Percentiles rank a stretch among this genome's conserved stretches.
Evolutionary conservation across 2,888 invertebrate species (phyloP).

Genomic region (Cryptus viduatorius): DNA sequence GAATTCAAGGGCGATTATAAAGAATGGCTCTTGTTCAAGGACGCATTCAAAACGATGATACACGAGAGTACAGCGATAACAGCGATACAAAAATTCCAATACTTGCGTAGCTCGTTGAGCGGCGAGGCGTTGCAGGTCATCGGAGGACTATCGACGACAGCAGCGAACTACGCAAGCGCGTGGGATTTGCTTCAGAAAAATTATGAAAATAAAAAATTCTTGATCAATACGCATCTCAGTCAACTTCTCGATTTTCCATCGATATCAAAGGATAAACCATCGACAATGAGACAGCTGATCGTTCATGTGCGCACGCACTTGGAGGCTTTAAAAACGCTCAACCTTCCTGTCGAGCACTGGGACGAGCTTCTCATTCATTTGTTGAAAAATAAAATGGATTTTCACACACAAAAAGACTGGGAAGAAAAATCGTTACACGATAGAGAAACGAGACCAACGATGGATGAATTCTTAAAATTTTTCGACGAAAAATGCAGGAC

Average conservation of each 20-base stretch:
- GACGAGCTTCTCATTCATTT: slow-evolving; percentile 72
- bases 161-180: slow-evolving; percentile 41
- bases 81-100: slow-evolving; percentile 52
- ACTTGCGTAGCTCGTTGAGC: slow-evolving; percentile 33
- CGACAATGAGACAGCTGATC: slow-evolving; percentile 62
- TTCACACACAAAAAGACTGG: slow-evolving; percentile 69
- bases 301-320: slow-evolving; percentile 67
- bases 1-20: slow-evolving; percentile 54
- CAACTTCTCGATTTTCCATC: slow-evolving; percentile 53
- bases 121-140: slow-evolving; percentile 44
- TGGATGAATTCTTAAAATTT: slow-evolving; percentile 56
- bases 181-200: slow-evolving; percentile 54
- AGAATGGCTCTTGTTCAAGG: slow-evolving; percentile 50
- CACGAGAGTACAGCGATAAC: slow-evolving; percentile 10
- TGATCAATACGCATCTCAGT: slow-evolving; percentile 55
- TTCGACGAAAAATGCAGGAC: slow-evolving; percentile 52
- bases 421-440: slow-evolving; percentile 58
- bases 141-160: slow-evolving; percentile 36
- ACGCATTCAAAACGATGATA: slow-evolving; percentile 46
- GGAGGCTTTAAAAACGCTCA: slow-evolving; percentile 68
- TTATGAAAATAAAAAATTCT: slow-evolving; percentile 45
- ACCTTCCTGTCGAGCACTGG: slow-evolving; percentile 71
- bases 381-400: slow-evolving; percentile 69
- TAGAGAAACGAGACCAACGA: slow-evolving; percentile 41
- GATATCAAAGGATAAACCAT: slow-evolving; percentile 53